Base-by-base conservation (phyloP, 2,113 vertebrate genomes). In the Numida meleagris region DNA sequence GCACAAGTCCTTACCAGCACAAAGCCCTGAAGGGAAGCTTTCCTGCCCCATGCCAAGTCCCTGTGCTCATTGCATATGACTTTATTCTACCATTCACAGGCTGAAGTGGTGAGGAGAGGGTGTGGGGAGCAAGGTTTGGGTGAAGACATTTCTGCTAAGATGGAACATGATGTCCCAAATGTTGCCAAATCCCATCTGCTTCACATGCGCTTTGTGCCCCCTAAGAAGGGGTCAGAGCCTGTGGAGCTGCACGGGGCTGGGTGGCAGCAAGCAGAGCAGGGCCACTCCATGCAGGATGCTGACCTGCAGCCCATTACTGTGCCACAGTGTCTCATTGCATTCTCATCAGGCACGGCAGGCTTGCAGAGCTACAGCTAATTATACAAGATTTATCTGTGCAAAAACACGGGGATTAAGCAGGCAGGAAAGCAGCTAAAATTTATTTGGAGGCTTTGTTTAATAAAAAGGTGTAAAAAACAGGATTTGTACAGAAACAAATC, bases 331-430 rank as follows among this genome's bases (percentile, higher is more conserved):
- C 90, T 92, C 82, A 91, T 85, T 97, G 83, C 93, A 82, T 84
- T 74, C 93, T 94, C 36, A 2, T 68, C 94, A 97, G 97, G 96
- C 95, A 91, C 77, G 19, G 59, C 43, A 48, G 34, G 95, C 97
- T 97, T 88, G 94, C 88, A 29, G 18, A 95, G 95, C 96, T 93
- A 76, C 75, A 94, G 89, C 96, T 98, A 96, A 98, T 98, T 98
- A 97, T 94, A 48, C 82, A 94, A 96, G 97, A 98, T 98, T 98
- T 97, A 98, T 98, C 97, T 97, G 27, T 48, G 67, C 36, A 14
- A 91, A 98, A 97, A 96, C 96, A 97, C 3, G 38, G 93, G 97
- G 96, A 98, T 98, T 98, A 98, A 94, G 86, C 92, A 86, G 86
- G 73, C 92, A 95, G 84, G 81, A 91, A 93, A 92, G 96, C 96